These are phyloP conservation scores for Callithrix jacchus DNA, from an alignment of 2,113 vertebrate species.

Conservation along the genomic window DNA sequence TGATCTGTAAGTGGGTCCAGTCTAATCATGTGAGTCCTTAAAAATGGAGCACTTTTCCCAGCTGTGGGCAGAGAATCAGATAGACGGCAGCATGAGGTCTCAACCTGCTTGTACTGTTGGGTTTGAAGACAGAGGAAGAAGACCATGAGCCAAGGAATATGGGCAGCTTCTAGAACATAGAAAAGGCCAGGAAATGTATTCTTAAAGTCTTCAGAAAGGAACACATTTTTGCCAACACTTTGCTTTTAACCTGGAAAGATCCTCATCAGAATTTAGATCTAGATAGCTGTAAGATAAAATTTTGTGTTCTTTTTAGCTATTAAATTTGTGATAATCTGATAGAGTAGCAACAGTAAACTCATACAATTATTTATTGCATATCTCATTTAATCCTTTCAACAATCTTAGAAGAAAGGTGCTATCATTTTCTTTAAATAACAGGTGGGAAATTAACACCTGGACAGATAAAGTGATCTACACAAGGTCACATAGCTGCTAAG, in stretches of 20 bases:
- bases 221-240: not conserved
- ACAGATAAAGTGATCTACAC: not conserved
- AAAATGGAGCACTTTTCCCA: not conserved
- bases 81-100: fast-evolving
- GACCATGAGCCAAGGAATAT: not conserved
- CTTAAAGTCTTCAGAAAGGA: not conserved
- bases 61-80: not conserved
- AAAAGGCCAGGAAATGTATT: not conserved
- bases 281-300: not conserved
- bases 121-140: not conserved
- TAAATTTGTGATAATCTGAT: not conserved
- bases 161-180: not conserved
- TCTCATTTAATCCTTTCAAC: not conserved
- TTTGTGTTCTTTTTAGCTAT: not conserved
- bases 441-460: not conserved
- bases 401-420: not conserved
- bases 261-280: not conserved
- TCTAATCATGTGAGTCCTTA: not conserved
- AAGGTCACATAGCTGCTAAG: not conserved
- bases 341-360: not conserved
- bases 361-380: not conserved
- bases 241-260: not conserved
- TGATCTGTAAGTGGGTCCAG: not conserved
- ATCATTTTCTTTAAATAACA: not conserved
- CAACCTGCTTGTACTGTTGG: not conserved